A percentile compares a stretch with the other conserved stretches of the same genome.
These are phyloP conservation scores for Mellilla xanthometata DNA, from an alignment of 2,888 invertebrate genomes.

Conservation along the genomic window DNA sequence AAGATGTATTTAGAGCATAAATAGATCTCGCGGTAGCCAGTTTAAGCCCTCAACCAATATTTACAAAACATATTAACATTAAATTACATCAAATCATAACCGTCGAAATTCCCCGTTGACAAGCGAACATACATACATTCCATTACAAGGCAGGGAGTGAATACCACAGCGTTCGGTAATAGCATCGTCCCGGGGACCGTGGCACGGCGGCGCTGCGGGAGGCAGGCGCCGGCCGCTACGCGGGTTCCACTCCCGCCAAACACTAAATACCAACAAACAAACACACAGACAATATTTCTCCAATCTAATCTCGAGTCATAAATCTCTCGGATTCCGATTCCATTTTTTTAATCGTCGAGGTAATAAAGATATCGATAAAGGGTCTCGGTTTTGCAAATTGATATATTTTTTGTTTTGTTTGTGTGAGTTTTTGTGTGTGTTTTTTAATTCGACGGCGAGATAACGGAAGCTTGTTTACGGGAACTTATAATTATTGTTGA, in stretches of 20 bases:
- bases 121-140: constrained; percentile 26
- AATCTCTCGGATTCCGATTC: constrained; percentile 40
- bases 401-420: constrained; percentile 6
- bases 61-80: background rate
- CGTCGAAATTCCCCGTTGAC: constrained; percentile 15
- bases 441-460: constrained; percentile 5
- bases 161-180: constrained; percentile 12
- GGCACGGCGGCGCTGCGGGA: constrained; percentile 44
- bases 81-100: background rate
- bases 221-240: constrained; percentile 53
- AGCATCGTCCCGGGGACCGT: constrained; percentile 16
- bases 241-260: constrained; percentile 33
- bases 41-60: no score
- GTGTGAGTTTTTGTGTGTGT: constrained; percentile 14
- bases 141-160: constrained; percentile 30
- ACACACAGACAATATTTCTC: constrained; percentile 42
- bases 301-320: constrained; percentile 48
- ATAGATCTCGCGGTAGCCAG: no score
- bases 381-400: constrained; percentile 32
- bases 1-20: no score
- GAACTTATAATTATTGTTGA: background rate
- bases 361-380: constrained; percentile 36
- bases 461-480: constrained; percentile 13
- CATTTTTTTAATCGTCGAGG: constrained; percentile 36
- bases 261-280: constrained; percentile 20